Evolutionary conservation across 1,140 invertebrate species (phyloP).

Genomic region (Mercenaria mercenaria): DNA sequence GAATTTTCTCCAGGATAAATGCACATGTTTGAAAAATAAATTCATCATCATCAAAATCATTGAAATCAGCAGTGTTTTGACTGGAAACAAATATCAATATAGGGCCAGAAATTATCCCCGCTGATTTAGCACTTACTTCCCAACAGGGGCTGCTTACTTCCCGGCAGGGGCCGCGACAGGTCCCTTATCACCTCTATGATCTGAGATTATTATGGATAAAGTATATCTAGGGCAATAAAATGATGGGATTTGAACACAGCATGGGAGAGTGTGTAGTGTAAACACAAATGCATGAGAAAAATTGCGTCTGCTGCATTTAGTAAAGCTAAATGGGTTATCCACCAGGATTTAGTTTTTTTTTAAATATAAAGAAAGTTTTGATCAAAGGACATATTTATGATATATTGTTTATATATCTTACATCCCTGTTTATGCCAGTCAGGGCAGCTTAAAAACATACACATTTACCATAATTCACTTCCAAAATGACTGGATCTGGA

Average conservation of each 20-base stretch:
- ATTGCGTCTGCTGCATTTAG: not conserved
- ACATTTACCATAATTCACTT: not conserved
- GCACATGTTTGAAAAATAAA: not conserved
- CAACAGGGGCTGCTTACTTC: not conserved
- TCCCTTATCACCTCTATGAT: conserved; percentile 21
- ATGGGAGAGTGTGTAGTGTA: not conserved
- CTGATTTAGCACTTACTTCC: not conserved
- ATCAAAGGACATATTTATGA: no score
- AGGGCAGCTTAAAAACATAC: no score
- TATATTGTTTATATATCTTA: no score
- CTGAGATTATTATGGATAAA: conserved; percentile 12
- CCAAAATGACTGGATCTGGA: no score
- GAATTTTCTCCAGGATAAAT: not conserved
- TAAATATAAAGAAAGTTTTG: no score
- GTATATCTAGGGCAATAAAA: conserved; percentile 36
- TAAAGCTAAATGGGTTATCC: not conserved
- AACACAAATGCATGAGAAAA: conserved; percentile 31
- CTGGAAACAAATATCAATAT: not conserved
- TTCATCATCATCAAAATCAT: not conserved
- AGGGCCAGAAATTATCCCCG: conserved; percentile 36
- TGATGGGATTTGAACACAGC: conserved; percentile 16
- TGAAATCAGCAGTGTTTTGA: not conserved
- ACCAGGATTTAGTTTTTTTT: not conserved
- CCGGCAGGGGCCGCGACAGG: not conserved
- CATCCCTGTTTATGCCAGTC: no score